A percentile compares a stretch with the other conserved stretches of the same genome.
These are phyloP conservation scores for Tenebrosternarchus preto DNA, from an alignment of 2,113 vertebrate genomes.

Conservation along the genomic window DNA sequence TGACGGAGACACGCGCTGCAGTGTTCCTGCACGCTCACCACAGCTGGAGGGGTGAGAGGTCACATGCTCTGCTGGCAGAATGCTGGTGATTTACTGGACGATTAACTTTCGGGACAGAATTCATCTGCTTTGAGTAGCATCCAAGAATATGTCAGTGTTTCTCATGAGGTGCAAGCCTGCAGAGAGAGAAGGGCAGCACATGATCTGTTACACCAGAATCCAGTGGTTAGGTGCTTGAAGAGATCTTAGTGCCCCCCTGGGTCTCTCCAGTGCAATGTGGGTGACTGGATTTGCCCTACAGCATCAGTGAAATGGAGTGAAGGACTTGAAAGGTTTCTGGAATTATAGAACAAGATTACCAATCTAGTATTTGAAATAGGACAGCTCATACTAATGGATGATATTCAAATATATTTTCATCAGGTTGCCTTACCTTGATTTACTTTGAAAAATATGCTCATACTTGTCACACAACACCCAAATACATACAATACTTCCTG, in stretches of 20 bases:
- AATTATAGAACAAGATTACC: not conserved
- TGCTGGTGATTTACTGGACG: slow-evolving; percentile 37
- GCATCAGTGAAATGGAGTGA: slow-evolving; percentile 7
- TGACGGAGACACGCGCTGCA: slow-evolving; percentile 23
- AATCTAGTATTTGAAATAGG: not conserved
- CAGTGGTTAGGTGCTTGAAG: slow-evolving; percentile 6
- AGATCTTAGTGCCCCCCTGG: not conserved
- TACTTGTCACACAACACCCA: too few relatives aligned
- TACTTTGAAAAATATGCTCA: not conserved
- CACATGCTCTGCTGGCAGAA: slow-evolving; percentile 13
- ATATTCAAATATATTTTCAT: not conserved
- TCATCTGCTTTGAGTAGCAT: slow-evolving; percentile 40
- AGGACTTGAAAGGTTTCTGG: not conserved
- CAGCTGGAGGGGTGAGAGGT: slow-evolving; percentile 49
- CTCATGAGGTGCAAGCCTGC: slow-evolving; percentile 10
- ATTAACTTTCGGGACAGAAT: slow-evolving; percentile 47
- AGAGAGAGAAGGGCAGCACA: not conserved
- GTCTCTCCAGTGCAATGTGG: not conserved
- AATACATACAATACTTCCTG: too few relatives aligned
- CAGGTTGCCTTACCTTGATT: not conserved
- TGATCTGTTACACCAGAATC: slow-evolving; percentile 5
- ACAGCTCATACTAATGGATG: not conserved
- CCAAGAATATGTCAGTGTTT: slow-evolving; percentile 39
- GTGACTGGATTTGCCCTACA: not conserved
- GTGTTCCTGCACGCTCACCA: not conserved